Evolutionary conservation across 2,888 invertebrate species (phyloP).

Genomic region (Geotrupes spiniger): DNA sequence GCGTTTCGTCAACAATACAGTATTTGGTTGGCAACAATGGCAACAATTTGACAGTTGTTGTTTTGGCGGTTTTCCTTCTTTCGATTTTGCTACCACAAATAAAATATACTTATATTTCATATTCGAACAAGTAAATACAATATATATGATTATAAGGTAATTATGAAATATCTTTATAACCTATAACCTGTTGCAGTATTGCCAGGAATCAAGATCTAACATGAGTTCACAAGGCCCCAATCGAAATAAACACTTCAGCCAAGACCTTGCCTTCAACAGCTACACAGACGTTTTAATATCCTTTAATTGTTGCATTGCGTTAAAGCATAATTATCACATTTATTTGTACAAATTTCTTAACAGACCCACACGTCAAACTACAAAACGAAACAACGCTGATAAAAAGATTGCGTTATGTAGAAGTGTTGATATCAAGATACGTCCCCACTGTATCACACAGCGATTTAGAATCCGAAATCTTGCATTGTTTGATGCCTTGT

Average conservation of each 20-base stretch:
- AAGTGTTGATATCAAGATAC: conserved; percentile 13
- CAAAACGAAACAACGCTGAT: conserved; percentile 10
- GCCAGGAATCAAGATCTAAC: no score
- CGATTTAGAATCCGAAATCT: conserved; percentile 15
- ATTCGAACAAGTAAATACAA: no score
- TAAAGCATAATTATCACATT: no score
- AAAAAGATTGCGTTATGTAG: conserved; percentile 15
- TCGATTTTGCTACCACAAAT: no score
- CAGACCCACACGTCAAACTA: conserved; percentile 13
- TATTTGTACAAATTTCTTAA: conserved; percentile 14
- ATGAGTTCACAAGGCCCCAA: neutral
- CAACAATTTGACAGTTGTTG: no score
- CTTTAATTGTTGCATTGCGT: conserved; percentile 18
- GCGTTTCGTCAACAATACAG: no score
- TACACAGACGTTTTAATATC: conserved; percentile 21
- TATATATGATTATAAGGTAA: no score
- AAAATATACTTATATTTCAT: no score
- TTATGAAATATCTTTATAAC: no score
- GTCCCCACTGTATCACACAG: conserved; percentile 10
- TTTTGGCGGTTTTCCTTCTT: no score
- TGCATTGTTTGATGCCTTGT: conserved; percentile 18
- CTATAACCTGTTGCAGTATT: no score
- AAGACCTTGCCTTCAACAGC: conserved; percentile 6
- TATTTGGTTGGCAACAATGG: no score
- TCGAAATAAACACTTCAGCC: neutral